Conservation (phyloP, 2,888 invertebrate species). For the Nemoura dubitans region DNA sequence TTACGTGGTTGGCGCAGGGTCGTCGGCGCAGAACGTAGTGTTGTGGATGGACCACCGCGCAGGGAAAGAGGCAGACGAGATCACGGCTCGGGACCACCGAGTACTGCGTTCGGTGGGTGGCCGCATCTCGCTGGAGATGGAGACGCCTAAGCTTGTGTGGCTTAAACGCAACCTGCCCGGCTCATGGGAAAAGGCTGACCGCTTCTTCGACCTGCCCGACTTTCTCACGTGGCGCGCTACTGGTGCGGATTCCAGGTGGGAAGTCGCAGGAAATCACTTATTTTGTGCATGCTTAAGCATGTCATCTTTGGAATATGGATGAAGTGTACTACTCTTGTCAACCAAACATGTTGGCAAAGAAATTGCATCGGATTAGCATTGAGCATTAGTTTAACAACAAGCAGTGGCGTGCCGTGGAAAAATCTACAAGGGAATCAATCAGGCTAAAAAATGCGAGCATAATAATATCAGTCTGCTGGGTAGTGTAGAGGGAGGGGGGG, state of each 20-base stretch:
- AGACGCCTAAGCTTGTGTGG: slow-evolving; percentile 94
- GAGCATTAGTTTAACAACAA: neutral
- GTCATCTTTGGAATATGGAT: neutral
- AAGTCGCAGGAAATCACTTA: neutral
- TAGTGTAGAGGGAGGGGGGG: too few relatives aligned
- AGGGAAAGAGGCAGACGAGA: slow-evolving; percentile 77
- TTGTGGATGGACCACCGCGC: slow-evolving; percentile 96
- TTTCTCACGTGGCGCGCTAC: slow-evolving; percentile 94
- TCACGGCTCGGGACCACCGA: slow-evolving; percentile 79
- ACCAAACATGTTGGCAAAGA: neutral
- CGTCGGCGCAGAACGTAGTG: slow-evolving; percentile 81
- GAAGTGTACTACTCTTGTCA: too few relatives aligned
- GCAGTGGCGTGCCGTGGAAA: too few relatives aligned
- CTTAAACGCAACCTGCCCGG: slow-evolving; percentile 76
- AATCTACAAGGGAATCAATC: too few relatives aligned
- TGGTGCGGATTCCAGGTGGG: slow-evolving; percentile 71
- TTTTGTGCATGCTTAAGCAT: neutral
- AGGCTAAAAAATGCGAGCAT: too few relatives aligned
- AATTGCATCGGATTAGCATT: too few relatives aligned
- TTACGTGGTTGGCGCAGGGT: slow-evolving; percentile 60
- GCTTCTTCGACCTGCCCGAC: slow-evolving; percentile 92
- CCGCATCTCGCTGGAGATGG: slow-evolving; percentile 88
- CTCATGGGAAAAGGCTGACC: slow-evolving; percentile 75
- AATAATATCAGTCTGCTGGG: too few relatives aligned
- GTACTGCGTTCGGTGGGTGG: slow-evolving; percentile 89